These are phyloP conservation scores for Nothobranchius furzeri DNA, from an alignment of 2,113 vertebrate genomes.

Conservation along the genomic window DNA sequence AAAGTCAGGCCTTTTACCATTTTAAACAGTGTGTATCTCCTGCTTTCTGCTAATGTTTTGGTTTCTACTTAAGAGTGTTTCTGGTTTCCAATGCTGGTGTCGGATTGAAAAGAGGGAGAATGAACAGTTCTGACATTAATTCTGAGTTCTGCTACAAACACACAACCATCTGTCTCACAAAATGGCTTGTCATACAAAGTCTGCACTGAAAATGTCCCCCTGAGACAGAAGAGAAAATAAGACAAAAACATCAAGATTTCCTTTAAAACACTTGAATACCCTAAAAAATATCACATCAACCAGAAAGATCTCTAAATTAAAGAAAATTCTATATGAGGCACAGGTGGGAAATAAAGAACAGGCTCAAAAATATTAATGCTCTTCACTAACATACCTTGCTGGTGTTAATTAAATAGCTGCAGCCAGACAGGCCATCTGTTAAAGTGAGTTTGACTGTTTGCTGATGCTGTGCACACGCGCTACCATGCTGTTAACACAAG, in stretches of 20 bases:
- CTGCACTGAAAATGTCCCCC: not conserved
- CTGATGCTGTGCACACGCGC: conserved; percentile 19
- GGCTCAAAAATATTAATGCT: not conserved
- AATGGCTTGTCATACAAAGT: not conserved
- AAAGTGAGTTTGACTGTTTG: conserved; percentile 35
- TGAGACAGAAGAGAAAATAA: not conserved
- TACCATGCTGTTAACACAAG: conserved; percentile 25
- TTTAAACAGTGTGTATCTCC: too few species aligned
- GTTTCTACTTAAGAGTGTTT: too few species aligned
- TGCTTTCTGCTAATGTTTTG: too few species aligned
- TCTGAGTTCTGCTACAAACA: too few species aligned
- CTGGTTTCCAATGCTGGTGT: too few species aligned
- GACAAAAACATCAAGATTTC: not conserved
- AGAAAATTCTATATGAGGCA: conserved; percentile 14
- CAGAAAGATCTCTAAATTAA: not conserved
- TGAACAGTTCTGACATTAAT: too few species aligned
- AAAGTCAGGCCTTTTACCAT: too few species aligned
- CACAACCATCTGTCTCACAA: not conserved
- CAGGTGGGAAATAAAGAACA: conserved; percentile 21
- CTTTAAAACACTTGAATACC: not conserved
- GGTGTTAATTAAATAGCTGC: conserved; percentile 45
- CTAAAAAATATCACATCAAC: not conserved
- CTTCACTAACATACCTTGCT: conserved; percentile 10
- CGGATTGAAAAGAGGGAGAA: too few species aligned
- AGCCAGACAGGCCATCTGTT: conserved; percentile 52